Base-by-base conservation (phyloP, 1,140 invertebrate genomes). In the Lepidotrigona ventralis region DNA sequence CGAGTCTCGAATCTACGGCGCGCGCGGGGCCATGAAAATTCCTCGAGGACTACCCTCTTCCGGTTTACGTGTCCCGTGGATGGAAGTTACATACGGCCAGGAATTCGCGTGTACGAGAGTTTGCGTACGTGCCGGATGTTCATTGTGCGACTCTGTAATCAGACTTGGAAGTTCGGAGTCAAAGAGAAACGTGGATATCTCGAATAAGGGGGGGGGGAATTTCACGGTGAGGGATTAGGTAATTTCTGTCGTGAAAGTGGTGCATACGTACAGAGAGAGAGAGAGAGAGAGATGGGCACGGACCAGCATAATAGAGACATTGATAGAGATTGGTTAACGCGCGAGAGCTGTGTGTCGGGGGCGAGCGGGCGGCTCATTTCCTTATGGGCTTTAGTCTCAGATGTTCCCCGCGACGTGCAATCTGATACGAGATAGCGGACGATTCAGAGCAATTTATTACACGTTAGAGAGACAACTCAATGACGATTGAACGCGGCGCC, bases 251-350 rank as follows among this genome's bases (percentile, higher is more conserved):
- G 39, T 51, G 69, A 85, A 83, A 77, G 86, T 78, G 84, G 63
- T 21, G 60, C 23, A 56, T 72, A 46, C 81, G 71, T 74, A 76
- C 56, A 70, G 29, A 23, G 39, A 39, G 39, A 6, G 39, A 46
- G 39, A 46, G 6, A 8, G 39, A 46, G 39, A 46, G 39, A 46
- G 39, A 46, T 46, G 39, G 0, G 33, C 17, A 26, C 69, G 79
- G 58, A 46, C 54, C 33, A 21, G 26, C 19, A 80, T 79, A 88
- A 85, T 68, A 58, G 64, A 81, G 77, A 66, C 80, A 79, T 86
- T 79, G 87, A 88, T 88, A 81, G 80, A 88, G 84, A 84, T 85
- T 39, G 26, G 86, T 88, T 88, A 75, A 26, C 54, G 64, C 60
- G 60, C 71, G 84, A 79, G 73, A 39, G 39, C 6, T 39, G 53